These are phyloP conservation scores for Corapipo altera DNA, from an alignment of 2,113 vertebrate genomes.

Conservation along the genomic window DNA sequence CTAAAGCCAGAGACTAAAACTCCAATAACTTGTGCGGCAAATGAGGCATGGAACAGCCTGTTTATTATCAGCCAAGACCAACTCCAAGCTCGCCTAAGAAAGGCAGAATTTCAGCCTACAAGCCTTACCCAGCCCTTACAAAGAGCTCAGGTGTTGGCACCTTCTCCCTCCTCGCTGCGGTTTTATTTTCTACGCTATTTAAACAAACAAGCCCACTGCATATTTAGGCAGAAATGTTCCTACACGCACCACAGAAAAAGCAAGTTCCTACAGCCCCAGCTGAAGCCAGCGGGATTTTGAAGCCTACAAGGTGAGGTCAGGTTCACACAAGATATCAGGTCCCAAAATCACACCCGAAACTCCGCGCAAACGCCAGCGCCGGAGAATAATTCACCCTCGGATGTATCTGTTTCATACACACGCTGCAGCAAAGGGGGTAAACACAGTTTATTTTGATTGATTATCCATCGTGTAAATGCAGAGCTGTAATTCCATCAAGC, in stretches of 20 bases:
- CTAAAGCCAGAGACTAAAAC: background rate
- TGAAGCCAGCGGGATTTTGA: background rate
- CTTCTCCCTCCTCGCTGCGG: background rate
- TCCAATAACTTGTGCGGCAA: background rate
- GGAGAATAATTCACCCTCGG: rapidly evolving
- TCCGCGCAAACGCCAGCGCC: rapidly evolving
- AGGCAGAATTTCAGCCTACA: background rate
- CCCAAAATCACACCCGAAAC: conserved; percentile 12
- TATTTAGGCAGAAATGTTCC: conserved; percentile 23
- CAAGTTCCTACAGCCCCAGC: conserved; percentile 44
- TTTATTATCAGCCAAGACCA: background rate
- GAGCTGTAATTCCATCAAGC: conserved; percentile 42
- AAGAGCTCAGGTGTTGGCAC: conserved; percentile 7
- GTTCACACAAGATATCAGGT: background rate
- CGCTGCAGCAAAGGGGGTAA: background rate
- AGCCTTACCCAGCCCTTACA: background rate
- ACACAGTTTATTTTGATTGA: conserved; percentile 40
- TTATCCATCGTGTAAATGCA: background rate
- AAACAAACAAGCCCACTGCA: conserved; percentile 54
- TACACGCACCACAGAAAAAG: background rate
- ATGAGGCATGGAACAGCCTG: background rate
- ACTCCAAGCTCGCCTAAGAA: background rate
- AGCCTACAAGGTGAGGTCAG: background rate
- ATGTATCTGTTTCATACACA: background rate
- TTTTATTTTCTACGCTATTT: background rate